A percentile compares a stretch with the other conserved stretches of the same genome.
Evolutionary conservation across 2,113 vertebrate species (phyloP).

Genomic region (Geococcyx californianus): DNA sequence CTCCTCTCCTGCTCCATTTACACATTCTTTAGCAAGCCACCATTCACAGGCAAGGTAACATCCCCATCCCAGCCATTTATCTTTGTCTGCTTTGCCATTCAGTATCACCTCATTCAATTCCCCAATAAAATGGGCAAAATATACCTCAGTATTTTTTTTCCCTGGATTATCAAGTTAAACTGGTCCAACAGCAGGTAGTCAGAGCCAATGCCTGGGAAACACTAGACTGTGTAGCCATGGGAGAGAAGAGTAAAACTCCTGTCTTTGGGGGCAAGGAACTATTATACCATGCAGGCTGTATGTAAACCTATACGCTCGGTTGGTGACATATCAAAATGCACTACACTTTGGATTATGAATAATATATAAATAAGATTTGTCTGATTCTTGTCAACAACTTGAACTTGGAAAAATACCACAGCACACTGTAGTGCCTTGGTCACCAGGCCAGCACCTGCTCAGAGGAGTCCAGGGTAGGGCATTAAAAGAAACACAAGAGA

Average conservation of each 20-base stretch:
- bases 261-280: not conserved
- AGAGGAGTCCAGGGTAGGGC: too few relatives aligned
- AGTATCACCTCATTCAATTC: fast-evolving
- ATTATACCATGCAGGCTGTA: not conserved
- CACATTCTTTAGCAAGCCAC: fast-evolving
- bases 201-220: not conserved
- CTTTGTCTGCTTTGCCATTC: not conserved
- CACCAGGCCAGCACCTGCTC: not conserved
- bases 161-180: not conserved
- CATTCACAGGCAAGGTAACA: not conserved
- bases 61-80: not conserved
- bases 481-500: too few relatives aligned
- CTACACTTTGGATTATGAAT: not conserved
- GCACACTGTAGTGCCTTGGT: not conserved
- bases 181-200: not conserved
- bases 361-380: not conserved
- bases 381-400: not conserved
- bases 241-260: not conserved
- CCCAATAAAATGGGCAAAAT: not conserved
- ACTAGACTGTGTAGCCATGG: not conserved
- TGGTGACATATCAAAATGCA: fast-evolving
- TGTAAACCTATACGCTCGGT: not conserved
- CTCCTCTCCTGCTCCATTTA: not conserved
- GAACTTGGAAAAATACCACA: not conserved
- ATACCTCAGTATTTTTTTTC: not conserved